A percentile compares a stretch with the other conserved stretches of the same genome.
Evolutionary conservation across 2,888 invertebrate genomes (phyloP).

Genomic region (Dysmachus trigonus): DNA sequence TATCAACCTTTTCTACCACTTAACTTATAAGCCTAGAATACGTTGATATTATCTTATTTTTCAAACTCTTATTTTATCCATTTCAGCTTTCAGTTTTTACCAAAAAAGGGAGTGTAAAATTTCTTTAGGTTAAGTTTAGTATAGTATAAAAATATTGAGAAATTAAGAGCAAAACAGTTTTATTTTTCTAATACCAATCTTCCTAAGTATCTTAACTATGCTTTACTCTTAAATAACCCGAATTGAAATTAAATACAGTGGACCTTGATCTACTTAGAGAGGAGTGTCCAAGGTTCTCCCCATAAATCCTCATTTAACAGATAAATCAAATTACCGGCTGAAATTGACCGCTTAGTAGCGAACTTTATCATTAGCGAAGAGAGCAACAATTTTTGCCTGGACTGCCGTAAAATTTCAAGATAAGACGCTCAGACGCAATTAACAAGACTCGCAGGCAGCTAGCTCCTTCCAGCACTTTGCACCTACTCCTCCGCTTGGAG

Average conservation of each 20-base stretch:
- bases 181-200: not conserved
- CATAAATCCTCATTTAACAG: not conserved
- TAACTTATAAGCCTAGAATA: too few species aligned
- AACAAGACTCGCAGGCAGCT: not conserved
- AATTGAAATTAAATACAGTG: not conserved
- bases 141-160: too few species aligned
- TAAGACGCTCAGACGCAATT: not conserved
- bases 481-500: not conserved
- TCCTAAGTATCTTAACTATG: not conserved
- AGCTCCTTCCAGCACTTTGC: not conserved
- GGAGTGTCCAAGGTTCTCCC: not conserved
- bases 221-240: not conserved
- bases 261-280: not conserved
- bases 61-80: too few species aligned
- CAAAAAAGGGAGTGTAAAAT: too few species aligned
- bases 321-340: not conserved
- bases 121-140: too few species aligned
- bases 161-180: too few species aligned
- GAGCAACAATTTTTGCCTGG: not conserved
- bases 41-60: too few species aligned
- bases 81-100: too few species aligned
- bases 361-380: not conserved
- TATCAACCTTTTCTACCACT: too few species aligned
- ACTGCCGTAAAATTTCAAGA: not conserved
- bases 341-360: not conserved